Evolutionary conservation across 92 coral and sea anemone genomes (phyloP).

Genomic region (Umimayanthus kanabou): DNA sequence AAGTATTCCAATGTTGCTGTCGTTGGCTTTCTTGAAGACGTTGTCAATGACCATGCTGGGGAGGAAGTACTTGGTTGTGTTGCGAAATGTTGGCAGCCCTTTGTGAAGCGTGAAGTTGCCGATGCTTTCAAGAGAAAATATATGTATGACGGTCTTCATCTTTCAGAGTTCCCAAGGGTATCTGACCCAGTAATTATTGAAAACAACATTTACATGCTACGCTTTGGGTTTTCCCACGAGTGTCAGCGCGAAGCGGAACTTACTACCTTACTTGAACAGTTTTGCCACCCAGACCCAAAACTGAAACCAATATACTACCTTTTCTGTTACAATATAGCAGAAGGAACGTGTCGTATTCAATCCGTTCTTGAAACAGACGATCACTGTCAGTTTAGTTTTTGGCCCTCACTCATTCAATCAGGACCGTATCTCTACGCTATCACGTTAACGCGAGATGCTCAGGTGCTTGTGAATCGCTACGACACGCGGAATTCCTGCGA

Average conservation of each 20-base stretch:
- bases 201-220: constrained; percentile 8
- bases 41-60: background rate
- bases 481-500: background rate
- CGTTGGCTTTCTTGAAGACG: background rate
- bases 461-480: background rate
- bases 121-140: background rate
- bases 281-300: background rate
- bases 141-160: background rate
- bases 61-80: background rate
- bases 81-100: constrained; percentile 27
- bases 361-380: constrained; percentile 17
- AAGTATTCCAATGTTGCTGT: constrained; percentile 14
- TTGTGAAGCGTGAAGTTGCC: background rate
- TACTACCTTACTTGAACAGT: background rate
- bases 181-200: constrained; percentile 1
- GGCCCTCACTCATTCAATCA: background rate
- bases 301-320: background rate
- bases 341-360: background rate
- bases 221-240: background rate
- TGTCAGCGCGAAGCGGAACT: constrained; percentile 6
- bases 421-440: background rate
- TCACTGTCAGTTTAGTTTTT: background rate
- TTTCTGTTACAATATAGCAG: constrained; percentile 5
- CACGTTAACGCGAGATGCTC: background rate
- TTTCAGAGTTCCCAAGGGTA: background rate